These are phyloP conservation scores for Orchesella flavescens DNA, from an alignment of 2,888 invertebrate genomes.

Conservation along the genomic window DNA sequence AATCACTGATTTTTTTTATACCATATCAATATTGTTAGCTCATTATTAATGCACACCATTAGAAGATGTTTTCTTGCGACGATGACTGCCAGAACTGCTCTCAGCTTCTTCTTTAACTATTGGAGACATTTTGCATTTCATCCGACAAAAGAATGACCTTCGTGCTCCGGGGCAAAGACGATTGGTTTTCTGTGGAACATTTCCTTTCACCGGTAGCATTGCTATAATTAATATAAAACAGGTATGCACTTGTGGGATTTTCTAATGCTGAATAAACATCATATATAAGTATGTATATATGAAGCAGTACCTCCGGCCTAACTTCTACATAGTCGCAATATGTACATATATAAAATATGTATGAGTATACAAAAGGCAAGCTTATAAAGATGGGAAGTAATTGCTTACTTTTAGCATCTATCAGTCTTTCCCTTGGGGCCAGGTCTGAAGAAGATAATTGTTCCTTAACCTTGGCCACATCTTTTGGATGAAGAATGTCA, in stretches of 20 bases:
- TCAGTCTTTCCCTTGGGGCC: slow-evolving; percentile 88
- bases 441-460: slow-evolving; percentile 93
- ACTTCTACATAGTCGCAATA: too few relatives aligned
- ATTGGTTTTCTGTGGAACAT: slow-evolving; percentile 84
- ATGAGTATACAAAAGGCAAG: too few relatives aligned
- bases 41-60: slow-evolving; percentile 30
- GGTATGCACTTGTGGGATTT: not conserved
- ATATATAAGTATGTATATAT: not conserved
- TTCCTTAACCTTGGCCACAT: slow-evolving; percentile 95
- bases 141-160: slow-evolving; percentile 93
- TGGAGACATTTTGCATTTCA: slow-evolving; percentile 83
- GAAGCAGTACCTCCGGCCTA: too few relatives aligned
- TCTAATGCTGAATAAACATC: slow-evolving; percentile 48
- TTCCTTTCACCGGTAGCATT: slow-evolving; percentile 92
- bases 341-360: too few relatives aligned
- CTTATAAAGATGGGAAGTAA: too few relatives aligned
- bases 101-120: slow-evolving; percentile 85
- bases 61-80: slow-evolving; percentile 73
- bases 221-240: slow-evolving; percentile 77
- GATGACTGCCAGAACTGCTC: slow-evolving; percentile 77
- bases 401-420: slow-evolving; percentile 92
- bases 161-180: slow-evolving; percentile 90
- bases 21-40: not conserved
- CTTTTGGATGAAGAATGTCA: slow-evolving; percentile 94
- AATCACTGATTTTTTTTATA: not conserved